Evolutionary conservation across 2,113 vertebrate genomes (phyloP), one percentile per base, ranked within the genome.

Genomic region (Neolamprologus sp.): DNA sequence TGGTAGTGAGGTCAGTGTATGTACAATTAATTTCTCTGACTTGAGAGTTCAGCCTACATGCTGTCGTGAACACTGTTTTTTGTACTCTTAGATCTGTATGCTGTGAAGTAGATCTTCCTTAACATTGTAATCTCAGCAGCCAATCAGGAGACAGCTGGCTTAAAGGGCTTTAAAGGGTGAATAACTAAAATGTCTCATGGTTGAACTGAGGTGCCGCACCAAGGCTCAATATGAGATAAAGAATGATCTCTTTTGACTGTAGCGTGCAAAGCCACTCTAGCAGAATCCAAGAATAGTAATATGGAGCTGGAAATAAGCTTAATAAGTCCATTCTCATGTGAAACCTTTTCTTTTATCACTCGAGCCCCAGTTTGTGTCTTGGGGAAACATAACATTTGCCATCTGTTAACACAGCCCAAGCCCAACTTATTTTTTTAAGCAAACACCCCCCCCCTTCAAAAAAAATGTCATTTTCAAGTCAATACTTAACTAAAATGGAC

Each of bases 81-180:
- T 37, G 33, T 13, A 21, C 60, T 21, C 33, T 21, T 37, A 37
- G 19, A 21, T 37, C 60, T 68, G 60, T 68, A 68, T 37, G 33
- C 60, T 8, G 60, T 68, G 60, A 68, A 37, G 60, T 37, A 68
- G 33, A 68, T 21, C 33, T 21, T 73, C 65, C 65, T 26, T 73
- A 73, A 45, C 8, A 1, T 7, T 45, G 65, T 45, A 23, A 26
- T 45, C 7, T 45, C 37, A 45, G 23, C 68, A 75, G 9, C 71
- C 71, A 75, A 75, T 75, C 6, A 75, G 40, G 9, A 75, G 23
- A 75, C 42, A 75, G 71, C 23, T 75, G 40, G 9, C 40, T 75
- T 47, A 75, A 75, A 75, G 40, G 23, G 68, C 68, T 45, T 47
- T 17, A 75, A 73, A 73, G 68, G 21, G 68, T 73, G 68, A 45